phyloP scores from a whole-genome alignment of 1,140 invertebrate genomes.

The Eurosta solidaginis region DNA sequence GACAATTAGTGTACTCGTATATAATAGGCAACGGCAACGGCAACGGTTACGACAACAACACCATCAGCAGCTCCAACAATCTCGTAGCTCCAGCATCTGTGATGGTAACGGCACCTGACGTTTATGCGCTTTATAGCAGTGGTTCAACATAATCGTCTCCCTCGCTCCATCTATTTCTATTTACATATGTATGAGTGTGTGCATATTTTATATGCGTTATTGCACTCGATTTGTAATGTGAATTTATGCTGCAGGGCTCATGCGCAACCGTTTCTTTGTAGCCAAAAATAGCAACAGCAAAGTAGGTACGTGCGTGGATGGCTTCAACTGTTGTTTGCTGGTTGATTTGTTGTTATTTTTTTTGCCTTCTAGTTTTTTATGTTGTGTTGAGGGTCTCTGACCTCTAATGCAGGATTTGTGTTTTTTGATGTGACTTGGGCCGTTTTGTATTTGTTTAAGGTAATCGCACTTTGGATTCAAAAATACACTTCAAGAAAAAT shows the following conservation, averaged over 20 bases:
- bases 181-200: neutral
- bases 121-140: neutral
- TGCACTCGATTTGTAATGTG: neutral
- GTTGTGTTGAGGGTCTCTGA: neutral
- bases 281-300: neutral
- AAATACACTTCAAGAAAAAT: too few relatives aligned
- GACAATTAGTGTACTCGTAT: neutral
- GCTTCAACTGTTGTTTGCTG: neutral
- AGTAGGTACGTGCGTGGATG: neutral
- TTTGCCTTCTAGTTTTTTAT: neutral
- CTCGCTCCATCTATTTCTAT: neutral
- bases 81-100: neutral
- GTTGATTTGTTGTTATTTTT: neutral
- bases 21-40: neutral
- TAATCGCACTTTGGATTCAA: too few relatives aligned
- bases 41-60: neutral
- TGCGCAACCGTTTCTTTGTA: slow-evolving; percentile 4
- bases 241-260: neutral
- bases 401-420: too few relatives aligned
- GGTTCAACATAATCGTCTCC: neutral
- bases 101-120: neutral
- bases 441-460: too few relatives aligned
- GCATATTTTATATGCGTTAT: neutral
- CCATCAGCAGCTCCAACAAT: too few relatives aligned
- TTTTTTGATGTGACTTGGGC: too few relatives aligned